These are phyloP conservation scores for Crax fasciolata DNA, from an alignment of 2,797 vertebrate species.

Conservation along the genomic window DNA sequence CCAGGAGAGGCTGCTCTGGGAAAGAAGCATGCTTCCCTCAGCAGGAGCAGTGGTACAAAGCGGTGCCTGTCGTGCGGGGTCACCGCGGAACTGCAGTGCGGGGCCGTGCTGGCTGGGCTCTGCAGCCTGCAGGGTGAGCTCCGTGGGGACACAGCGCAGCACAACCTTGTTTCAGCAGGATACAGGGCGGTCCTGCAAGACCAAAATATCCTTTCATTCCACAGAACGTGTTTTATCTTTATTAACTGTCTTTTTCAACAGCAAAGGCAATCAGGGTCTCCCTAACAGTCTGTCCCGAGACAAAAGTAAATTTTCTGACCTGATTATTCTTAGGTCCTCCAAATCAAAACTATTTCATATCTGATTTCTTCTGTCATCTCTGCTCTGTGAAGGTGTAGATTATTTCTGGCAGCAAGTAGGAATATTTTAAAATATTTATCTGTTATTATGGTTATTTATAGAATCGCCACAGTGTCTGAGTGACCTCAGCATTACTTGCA, in stretches of 20 bases:
- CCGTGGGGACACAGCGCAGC: not conserved
- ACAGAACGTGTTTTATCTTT: not conserved
- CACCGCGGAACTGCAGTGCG: not conserved
- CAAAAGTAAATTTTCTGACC: not conserved
- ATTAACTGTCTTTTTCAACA: not conserved
- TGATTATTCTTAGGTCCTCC: not conserved
- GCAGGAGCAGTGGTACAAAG: not conserved
- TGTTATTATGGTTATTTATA: not conserved
- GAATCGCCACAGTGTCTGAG: not conserved
- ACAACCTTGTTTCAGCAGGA: not conserved
- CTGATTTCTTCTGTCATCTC: not conserved
- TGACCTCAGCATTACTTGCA: not conserved
- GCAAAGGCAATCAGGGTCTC: not conserved
- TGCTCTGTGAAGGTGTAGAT: not conserved
- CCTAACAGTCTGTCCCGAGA: not conserved
- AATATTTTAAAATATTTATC: not conserved
- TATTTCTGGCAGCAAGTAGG: not conserved
- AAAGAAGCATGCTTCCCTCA: not conserved
- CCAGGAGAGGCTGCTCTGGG: not conserved
- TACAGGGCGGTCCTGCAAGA: not conserved
- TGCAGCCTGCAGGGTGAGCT: not conserved
- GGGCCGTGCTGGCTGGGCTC: not conserved
- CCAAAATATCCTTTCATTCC: not conserved
- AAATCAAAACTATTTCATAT: not conserved
- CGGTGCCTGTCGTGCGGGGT: accelerated